Evolutionary conservation across 2,797 vertebrate species (phyloP), one percentile per base, ranked within the genome.

Genomic region (Megalops cyprinoides): DNA sequence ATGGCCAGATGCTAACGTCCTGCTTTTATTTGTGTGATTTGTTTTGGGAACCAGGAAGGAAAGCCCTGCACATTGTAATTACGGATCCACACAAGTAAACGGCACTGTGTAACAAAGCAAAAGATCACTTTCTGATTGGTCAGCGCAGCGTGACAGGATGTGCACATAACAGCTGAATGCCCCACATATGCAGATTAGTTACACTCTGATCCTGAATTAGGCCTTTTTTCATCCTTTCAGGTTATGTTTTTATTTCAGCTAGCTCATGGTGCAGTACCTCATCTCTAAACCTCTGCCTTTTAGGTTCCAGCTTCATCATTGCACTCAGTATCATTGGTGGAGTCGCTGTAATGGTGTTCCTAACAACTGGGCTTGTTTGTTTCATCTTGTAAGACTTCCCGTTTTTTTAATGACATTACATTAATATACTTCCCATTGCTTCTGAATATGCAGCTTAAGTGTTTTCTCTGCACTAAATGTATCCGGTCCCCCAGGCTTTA

Each of bases 351-450:
- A 0, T 93, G 7, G 75, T 92, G 0, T 14, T 92, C 20, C 53
- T 91, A 2, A 80, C 25, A 49, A 28, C 89, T 31, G 90, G 86
- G 74, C 74, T 89, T 10, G 86, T 78, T 86, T 88, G 87, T 39
- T 34, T 81, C 69, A 1, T 89, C 78, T 77, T 76, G 92, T 94
- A 88, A 87, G 92, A 39, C n/a, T 73, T 49, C 34, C 4, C 1
- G 37, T 65, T 48, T 80, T 23, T 65, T 34, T 65, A 14, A 8
- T 79, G 1, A 44, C 23, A 4, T 60, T 82, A 34, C 23, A 39
- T 74, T 78, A 60, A n/a, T 31, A 77, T 23, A 28, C 31, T 55
- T 12, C 53, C 8, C 20, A 4, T 9, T 37, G 39, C 23, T 2
- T 14, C 53, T 53, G 25, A 34, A 12, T 15, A 53, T 37, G 48